Evolutionary conservation across 2,888 invertebrate genomes (phyloP).

Genomic region (Drosophila nr. medialis): DNA sequence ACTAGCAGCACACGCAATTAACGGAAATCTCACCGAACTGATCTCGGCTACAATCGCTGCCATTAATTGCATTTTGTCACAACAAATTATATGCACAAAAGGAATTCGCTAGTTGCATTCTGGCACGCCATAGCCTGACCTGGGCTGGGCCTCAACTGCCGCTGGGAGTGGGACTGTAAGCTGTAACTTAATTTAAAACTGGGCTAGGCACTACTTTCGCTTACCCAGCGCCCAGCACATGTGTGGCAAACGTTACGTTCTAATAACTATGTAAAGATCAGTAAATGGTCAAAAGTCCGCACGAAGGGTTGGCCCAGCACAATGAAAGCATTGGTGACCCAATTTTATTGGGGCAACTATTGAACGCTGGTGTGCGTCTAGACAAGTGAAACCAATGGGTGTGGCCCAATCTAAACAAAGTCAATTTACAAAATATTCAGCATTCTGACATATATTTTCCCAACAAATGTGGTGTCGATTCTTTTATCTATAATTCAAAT

Average conservation of each 20-base stretch:
- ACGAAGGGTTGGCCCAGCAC: slow-evolving; percentile 53
- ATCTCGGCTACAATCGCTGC: slow-evolving; percentile 50
- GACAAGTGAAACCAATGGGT: slow-evolving; percentile 34
- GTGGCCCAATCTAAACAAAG: slow-evolving; percentile 19
- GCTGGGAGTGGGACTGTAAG: slow-evolving; percentile 22
- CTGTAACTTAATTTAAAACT: slow-evolving; percentile 24
- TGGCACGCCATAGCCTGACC: slow-evolving; percentile 57
- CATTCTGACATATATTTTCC: background rate
- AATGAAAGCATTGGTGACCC: slow-evolving; percentile 40
- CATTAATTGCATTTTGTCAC: slow-evolving; percentile 76
- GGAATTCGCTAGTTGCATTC: slow-evolving; percentile 61
- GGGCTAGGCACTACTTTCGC: slow-evolving; percentile 55
- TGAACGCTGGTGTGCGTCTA: slow-evolving; percentile 6
- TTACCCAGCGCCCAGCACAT: slow-evolving; percentile 28
- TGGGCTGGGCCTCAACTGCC: slow-evolving; percentile 17
- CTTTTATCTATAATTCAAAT: background rate
- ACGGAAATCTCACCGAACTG: slow-evolving; percentile 44
- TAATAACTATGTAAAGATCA: slow-evolving; percentile 70
- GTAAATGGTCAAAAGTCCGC: slow-evolving; percentile 37
- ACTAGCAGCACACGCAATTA: slow-evolving; percentile 34
- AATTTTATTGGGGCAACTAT: slow-evolving; percentile 44
- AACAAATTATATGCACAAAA: slow-evolving; percentile 58
- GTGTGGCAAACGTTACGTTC: slow-evolving; percentile 76
- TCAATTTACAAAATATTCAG: slow-evolving; percentile 2
- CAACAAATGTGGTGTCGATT: background rate